These are phyloP conservation scores for Unio delphinus DNA, from an alignment of 2,888 invertebrate species.

Conservation along the genomic window DNA sequence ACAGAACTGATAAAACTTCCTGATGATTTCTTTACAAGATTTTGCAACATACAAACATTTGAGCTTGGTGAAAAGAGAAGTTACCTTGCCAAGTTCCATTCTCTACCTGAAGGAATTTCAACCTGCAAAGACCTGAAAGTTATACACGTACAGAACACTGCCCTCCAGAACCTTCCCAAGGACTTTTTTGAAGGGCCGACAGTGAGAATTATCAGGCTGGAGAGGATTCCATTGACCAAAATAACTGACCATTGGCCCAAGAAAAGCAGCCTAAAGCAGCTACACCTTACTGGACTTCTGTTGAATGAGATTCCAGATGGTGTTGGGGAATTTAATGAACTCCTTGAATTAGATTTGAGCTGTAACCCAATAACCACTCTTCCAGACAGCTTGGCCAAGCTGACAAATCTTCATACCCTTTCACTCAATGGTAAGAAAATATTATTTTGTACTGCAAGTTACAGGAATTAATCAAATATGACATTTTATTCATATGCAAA, in stretches of 20 bases:
- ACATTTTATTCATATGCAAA: not conserved
- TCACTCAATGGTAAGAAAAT: slow-evolving; percentile 45
- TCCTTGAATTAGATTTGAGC: slow-evolving; percentile 50
- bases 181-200: slow-evolving; percentile 41
- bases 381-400: slow-evolving; percentile 50
- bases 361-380: slow-evolving; percentile 56
- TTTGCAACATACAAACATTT: slow-evolving; percentile 47
- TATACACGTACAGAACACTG: slow-evolving; percentile 37
- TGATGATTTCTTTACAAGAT: slow-evolving; percentile 46
- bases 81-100: slow-evolving; percentile 15
- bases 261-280: slow-evolving; percentile 36
- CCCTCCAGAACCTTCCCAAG: slow-evolving; percentile 37
- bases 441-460: not conserved
- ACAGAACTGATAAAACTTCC: slow-evolving; percentile 33
- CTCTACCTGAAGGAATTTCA: slow-evolving; percentile 43
- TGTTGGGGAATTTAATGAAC: slow-evolving; percentile 42
- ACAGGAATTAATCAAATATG: not conserved
- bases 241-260: slow-evolving; percentile 44
- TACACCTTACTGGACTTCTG: slow-evolving; percentile 51
- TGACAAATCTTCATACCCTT: slow-evolving; percentile 48
- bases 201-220: slow-evolving; percentile 23
- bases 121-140: slow-evolving; percentile 39
- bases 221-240: slow-evolving; percentile 36
- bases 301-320: slow-evolving; percentile 49
- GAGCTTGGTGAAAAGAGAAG: slow-evolving; percentile 13